These are phyloP conservation scores for Calonectris borealis DNA, from an alignment of 2,113 vertebrate genomes.

Conservation along the genomic window DNA sequence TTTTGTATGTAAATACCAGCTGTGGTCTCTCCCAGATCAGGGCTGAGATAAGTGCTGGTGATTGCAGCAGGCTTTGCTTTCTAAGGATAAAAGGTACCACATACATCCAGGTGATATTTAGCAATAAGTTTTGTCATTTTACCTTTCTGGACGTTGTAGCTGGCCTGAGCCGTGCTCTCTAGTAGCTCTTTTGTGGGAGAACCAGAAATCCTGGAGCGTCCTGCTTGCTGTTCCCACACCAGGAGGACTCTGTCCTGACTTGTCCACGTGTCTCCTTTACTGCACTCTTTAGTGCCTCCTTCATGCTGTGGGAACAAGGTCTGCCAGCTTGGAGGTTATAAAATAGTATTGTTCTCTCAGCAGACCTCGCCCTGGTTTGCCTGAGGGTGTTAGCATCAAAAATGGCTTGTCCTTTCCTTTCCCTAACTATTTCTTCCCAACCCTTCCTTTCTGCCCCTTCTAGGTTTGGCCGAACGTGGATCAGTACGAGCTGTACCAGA, in stretches of 20 bases:
- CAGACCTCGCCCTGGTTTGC: not conserved
- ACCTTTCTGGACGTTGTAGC: not conserved
- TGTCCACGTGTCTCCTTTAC: not conserved
- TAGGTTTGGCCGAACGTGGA: constrained; percentile 95
- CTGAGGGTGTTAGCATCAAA: not conserved
- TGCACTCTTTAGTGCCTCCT: not conserved
- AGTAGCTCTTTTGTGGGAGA: not conserved
- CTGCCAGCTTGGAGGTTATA: not conserved
- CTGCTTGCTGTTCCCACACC: not conserved
- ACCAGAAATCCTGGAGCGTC: not conserved
- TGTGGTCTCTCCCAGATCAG: not conserved
- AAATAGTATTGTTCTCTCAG: not conserved
- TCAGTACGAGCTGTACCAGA: constrained; percentile 95
- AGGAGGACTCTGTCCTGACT: not conserved
- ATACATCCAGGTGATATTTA: not conserved
- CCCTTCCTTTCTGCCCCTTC: not conserved
- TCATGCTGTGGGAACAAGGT: not conserved
- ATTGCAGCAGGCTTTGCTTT: not conserved
- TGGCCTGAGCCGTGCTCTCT: not conserved
- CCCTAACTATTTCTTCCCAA: not conserved
- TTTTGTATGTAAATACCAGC: not conserved
- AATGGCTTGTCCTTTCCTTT: not conserved
- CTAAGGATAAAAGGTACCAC: not conserved
- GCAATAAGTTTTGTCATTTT: not conserved
- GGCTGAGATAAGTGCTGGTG: not conserved